phyloP scores from a whole-genome alignment of 2,113 vertebrate genomes.

The Enhydra lutris region DNA sequence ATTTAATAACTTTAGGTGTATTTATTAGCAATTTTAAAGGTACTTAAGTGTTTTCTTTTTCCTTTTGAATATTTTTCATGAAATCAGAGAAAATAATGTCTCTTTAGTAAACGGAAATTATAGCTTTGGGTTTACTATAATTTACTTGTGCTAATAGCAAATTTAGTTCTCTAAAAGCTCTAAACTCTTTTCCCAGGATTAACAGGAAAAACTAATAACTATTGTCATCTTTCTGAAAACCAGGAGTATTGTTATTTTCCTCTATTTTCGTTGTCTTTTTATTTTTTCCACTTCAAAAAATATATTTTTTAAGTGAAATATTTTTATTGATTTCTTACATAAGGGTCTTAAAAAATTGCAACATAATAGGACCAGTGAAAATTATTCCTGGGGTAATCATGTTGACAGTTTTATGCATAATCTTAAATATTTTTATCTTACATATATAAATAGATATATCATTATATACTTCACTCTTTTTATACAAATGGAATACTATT shows the following conservation, averaged over 20 bases:
- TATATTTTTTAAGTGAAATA: neutral
- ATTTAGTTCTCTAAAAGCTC: slow-evolving; percentile 21
- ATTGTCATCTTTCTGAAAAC: neutral
- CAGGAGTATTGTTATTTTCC: neutral
- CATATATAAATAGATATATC: neutral
- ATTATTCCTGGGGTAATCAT: neutral
- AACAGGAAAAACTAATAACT: neutral
- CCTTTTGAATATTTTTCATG: slow-evolving; percentile 3
- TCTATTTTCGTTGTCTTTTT: neutral
- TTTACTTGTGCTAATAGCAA: neutral
- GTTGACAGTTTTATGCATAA: neutral
- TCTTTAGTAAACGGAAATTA: neutral
- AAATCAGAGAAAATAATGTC: neutral
- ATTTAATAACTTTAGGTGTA: neutral
- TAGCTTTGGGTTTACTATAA: neutral
- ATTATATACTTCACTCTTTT: slow-evolving; percentile 14
- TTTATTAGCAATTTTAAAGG: neutral
- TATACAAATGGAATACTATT: slow-evolving; percentile 14
- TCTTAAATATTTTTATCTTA: slow-evolving; percentile 9
- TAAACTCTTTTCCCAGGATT: neutral
- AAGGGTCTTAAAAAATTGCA: neutral
- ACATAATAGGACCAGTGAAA: slow-evolving; percentile 1
- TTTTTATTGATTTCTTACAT: slow-evolving; percentile 8
- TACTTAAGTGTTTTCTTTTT: neutral
- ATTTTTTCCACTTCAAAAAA: slow-evolving; percentile 24